Percentiles rank a stretch among this genome's conserved stretches.
phyloP scores from a whole-genome alignment of 2,888 invertebrate genomes.

The Tetragnatha montana region DNA sequence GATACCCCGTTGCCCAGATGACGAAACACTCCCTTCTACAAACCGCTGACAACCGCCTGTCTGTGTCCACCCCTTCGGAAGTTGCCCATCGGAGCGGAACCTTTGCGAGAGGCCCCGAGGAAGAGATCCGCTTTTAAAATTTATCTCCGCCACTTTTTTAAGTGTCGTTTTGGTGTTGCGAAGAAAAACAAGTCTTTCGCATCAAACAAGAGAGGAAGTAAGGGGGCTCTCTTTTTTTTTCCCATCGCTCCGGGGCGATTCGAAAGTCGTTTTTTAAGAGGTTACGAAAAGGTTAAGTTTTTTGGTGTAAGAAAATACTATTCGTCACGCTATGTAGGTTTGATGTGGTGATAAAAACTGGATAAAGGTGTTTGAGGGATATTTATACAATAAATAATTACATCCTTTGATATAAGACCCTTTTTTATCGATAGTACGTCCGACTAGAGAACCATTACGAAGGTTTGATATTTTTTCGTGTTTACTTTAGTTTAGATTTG shows the following conservation, averaged over 20 bases:
- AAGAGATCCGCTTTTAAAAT: constrained; percentile 12
- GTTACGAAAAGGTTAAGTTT: constrained; percentile 1
- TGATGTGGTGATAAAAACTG: not conserved
- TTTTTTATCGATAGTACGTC: too few species aligned
- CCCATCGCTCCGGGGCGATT: not conserved
- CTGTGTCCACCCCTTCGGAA: not conserved
- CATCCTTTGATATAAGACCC: too few species aligned
- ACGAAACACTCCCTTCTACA: not conserved
- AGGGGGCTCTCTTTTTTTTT: not conserved
- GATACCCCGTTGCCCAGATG: not conserved
- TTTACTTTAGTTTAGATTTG: too few species aligned
- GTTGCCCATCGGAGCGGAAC: not conserved
- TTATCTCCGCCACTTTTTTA: constrained; percentile 13
- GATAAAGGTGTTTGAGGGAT: too few species aligned
- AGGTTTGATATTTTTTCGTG: too few species aligned
- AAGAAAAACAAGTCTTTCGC: not conserved
- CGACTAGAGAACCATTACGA: too few species aligned
- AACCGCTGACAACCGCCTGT: not conserved
- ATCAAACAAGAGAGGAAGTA: not conserved
- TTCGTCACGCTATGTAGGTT: not conserved
- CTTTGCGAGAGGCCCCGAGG: not conserved
- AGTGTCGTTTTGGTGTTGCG: not conserved
- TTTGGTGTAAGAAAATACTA: not conserved
- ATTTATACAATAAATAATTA: too few species aligned
- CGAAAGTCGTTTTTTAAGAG: not conserved